Evolutionary conservation across 2,113 vertebrate genomes (phyloP).

Genomic region (Cariama cristata): DNA sequence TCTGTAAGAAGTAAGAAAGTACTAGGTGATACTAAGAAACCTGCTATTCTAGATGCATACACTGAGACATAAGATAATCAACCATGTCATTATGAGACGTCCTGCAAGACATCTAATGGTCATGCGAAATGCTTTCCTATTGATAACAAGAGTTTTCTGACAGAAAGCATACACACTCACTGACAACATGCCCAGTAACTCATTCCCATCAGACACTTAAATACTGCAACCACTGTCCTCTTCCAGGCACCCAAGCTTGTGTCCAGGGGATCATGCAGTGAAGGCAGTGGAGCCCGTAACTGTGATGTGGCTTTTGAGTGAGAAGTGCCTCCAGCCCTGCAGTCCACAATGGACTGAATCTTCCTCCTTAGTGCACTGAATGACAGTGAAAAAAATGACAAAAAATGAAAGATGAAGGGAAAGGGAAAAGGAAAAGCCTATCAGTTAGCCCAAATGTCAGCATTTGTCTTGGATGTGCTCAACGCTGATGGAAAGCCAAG

Average conservation of each 20-base stretch:
- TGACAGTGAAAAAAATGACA: not conserved
- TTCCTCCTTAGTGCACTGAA: not conserved
- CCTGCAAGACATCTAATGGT: not conserved
- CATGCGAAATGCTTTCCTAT: not conserved
- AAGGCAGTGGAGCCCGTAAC: not conserved
- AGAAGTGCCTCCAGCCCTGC: not conserved
- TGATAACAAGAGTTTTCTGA: not conserved
- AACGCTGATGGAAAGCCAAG: not conserved
- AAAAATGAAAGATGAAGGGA: not conserved
- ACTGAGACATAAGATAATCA: not conserved
- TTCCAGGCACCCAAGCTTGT: not conserved
- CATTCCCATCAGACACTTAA: not conserved
- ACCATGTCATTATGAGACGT: not conserved
- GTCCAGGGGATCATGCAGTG: not conserved
- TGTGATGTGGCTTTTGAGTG: not conserved
- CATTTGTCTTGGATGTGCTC: not conserved
- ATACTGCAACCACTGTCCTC: not conserved
- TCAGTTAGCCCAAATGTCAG: not conserved
- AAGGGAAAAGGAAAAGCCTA: not conserved
- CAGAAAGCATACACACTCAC: not conserved
- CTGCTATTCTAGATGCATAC: not conserved
- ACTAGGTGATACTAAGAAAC: not conserved
- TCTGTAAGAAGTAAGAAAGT: not conserved
- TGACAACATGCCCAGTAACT: not conserved
- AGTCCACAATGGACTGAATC: not conserved